Evolutionary conservation across 2,888 invertebrate species (phyloP).

Genomic region (Caenorhabditis imperialis): DNA sequence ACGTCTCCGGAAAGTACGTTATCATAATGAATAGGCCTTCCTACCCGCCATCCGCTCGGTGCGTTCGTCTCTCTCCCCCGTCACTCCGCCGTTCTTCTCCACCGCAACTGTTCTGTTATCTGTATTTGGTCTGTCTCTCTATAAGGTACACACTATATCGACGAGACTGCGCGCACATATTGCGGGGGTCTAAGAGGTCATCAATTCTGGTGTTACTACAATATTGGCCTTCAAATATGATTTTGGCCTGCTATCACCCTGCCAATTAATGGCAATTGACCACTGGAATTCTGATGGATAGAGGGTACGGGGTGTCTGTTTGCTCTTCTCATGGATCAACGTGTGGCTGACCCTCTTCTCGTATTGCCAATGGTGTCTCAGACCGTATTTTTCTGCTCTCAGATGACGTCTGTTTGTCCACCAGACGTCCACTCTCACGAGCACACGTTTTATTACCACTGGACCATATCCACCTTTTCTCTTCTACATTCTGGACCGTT

Average conservation of each 20-base stretch:
- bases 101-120: slow-evolving; percentile 42
- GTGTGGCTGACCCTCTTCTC: not conserved
- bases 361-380: not conserved
- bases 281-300: not conserved
- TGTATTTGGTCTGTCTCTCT: slow-evolving; percentile 38
- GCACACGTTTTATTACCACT: slow-evolving; percentile 24
- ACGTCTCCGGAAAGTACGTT: slow-evolving; percentile 15
- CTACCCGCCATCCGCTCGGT: slow-evolving; percentile 8
- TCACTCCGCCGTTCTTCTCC: slow-evolving; percentile 9
- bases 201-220: slow-evolving; percentile 51
- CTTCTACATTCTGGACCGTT: not conserved
- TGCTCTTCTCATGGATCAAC: not conserved
- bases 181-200: slow-evolving; percentile 54
- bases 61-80: slow-evolving; percentile 11
- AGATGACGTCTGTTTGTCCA: slow-evolving; percentile 45
- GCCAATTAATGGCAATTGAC: slow-evolving; percentile 4
- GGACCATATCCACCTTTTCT: not conserved
- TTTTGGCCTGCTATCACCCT: slow-evolving; percentile 31
- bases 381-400: slow-evolving; percentile 19
- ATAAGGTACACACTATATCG: slow-evolving; percentile 22
- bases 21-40: slow-evolving; percentile 35
- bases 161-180: slow-evolving; percentile 39
- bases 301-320: not conserved
- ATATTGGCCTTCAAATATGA: slow-evolving; percentile 45
- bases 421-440: slow-evolving; percentile 35